These are phyloP conservation scores for Pteronura brasiliensis DNA, from an alignment of 2,113 vertebrate species.

Conservation along the genomic window DNA sequence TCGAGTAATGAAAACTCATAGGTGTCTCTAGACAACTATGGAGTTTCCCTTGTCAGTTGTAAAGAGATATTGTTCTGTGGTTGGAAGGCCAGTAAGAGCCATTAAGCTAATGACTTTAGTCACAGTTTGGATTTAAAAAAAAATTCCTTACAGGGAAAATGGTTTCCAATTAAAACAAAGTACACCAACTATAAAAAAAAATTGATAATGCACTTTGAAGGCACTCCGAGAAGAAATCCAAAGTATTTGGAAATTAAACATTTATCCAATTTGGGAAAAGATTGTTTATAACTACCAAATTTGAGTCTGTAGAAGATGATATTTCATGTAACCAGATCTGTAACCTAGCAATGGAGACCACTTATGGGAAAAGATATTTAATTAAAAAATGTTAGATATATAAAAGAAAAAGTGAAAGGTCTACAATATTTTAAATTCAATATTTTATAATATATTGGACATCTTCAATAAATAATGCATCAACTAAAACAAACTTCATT, in stretches of 20 bases:
- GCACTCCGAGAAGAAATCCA: neutral
- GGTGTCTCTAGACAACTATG: neutral
- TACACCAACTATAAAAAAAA: neutral
- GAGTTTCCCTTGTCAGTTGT: neutral
- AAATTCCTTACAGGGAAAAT: constrained; percentile 18
- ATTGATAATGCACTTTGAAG: neutral
- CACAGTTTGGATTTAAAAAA: neutral
- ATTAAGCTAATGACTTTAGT: neutral
- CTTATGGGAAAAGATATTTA: neutral
- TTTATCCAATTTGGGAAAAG: neutral
- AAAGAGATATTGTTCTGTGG: neutral
- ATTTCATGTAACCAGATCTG: neutral
- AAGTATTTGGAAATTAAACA: neutral
- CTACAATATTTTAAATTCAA: neutral
- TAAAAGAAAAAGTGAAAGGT: neutral
- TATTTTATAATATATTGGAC: neutral
- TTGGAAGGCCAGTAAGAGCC: neutral
- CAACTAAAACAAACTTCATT: neutral
- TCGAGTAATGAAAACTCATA: neutral
- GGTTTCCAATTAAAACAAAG: neutral
- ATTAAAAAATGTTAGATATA: neutral
- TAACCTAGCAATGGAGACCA: neutral
- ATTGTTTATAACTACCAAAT: neutral
- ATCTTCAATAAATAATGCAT: neutral
- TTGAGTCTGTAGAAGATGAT: neutral